phyloP scores from a whole-genome alignment of 2,113 vertebrate species.

The Gavia stellata region DNA sequence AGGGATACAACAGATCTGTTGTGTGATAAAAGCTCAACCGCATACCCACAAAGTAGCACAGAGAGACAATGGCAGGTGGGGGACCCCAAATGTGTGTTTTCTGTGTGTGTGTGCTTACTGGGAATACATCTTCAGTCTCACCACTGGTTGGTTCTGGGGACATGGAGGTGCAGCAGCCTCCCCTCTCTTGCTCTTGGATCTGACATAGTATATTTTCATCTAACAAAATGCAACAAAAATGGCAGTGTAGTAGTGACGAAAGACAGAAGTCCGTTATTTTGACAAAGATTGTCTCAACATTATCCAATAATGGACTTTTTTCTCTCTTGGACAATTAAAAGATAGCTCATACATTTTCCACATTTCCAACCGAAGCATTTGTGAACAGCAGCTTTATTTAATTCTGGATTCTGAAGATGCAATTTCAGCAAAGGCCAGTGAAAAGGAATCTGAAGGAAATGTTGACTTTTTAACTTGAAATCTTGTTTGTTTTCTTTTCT shows the following conservation, averaged over 20 bases:
- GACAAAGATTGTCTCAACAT: neutral
- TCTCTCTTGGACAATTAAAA: neutral
- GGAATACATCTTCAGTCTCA: neutral
- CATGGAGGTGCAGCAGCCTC: neutral
- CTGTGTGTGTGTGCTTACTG: neutral
- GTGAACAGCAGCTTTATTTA: neutral
- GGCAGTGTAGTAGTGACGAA: neutral
- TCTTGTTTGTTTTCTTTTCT: neutral
- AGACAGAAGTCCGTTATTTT: neutral
- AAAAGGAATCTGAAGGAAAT: neutral
- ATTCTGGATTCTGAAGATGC: neutral
- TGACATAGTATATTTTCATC: neutral
- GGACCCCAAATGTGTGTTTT: neutral
- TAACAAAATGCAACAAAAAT: neutral
- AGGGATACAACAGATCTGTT: neutral
- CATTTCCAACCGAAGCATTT: neutral
- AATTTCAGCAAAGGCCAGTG: neutral
- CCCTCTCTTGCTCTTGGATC: accelerated
- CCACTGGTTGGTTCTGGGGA: too few relatives aligned
- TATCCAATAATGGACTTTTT: neutral
- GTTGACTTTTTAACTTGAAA: neutral
- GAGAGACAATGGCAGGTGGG: neutral
- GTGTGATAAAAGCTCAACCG: neutral
- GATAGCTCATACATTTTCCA: neutral
- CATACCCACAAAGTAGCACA: neutral